phyloP scores from a whole-genome alignment of 2,797 vertebrate species.

The Morelia viridis region DNA sequence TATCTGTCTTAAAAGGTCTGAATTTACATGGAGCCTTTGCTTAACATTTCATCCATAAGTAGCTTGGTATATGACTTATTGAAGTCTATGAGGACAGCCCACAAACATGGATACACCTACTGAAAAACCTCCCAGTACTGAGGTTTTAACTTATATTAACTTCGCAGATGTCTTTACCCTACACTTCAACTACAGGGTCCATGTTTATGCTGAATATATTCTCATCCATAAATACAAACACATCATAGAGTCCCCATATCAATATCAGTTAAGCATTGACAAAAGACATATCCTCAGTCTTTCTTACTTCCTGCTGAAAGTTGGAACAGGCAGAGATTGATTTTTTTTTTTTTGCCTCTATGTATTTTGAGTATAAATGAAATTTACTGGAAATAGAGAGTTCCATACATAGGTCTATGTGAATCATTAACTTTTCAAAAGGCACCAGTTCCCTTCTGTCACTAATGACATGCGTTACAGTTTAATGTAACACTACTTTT shows the following conservation, averaged over 20 bases:
- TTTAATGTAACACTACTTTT: conserved; percentile 89
- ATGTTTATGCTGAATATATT: neutral
- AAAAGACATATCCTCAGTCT: conserved; percentile 64
- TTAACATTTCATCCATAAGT: neutral
- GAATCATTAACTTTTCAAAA: conserved; percentile 85
- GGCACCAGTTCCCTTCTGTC: conserved; percentile 77
- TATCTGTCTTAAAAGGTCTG: neutral
- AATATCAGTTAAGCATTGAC: conserved; percentile 59
- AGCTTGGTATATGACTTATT: neutral
- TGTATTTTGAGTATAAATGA: conserved; percentile 63
- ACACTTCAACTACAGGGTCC: neutral
- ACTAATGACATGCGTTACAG: conserved; percentile 83
- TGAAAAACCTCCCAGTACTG: neutral
- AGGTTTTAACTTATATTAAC: neutral
- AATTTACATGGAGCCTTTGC: neutral
- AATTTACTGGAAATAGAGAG: conserved; percentile 66
- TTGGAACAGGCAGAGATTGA: neutral
- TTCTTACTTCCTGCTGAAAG: conserved; percentile 60
- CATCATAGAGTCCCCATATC: conserved; percentile 38
- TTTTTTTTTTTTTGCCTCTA: conserved; percentile 34
- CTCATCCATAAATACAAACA: conserved; percentile 16
- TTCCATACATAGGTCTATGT: conserved; percentile 71
- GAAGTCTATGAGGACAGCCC: neutral
- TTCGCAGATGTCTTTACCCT: neutral
- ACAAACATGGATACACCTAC: neutral